Conservation (phyloP, 2,888 invertebrate species). For the Lymantria monacha region DNA sequence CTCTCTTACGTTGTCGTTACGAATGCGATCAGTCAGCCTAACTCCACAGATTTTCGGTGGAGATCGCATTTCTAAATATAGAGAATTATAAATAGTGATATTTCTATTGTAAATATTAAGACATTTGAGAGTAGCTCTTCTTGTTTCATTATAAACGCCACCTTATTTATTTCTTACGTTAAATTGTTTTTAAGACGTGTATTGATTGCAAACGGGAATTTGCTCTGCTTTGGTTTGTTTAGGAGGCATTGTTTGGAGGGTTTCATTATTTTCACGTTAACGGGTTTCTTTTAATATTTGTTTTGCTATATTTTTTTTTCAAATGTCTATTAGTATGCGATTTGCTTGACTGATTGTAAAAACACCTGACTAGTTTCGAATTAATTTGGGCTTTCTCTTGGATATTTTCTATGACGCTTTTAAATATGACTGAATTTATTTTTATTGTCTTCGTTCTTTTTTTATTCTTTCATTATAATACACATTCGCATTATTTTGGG, state of each 20-base stretch:
- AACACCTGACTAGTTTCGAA: not conserved
- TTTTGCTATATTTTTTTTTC: slow-evolving; percentile 3
- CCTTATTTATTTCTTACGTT: slow-evolving; percentile 43
- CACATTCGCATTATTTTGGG: too few relatives aligned
- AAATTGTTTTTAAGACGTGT: slow-evolving; percentile 61
- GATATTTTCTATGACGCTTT: not conserved
- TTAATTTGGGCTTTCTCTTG: not conserved
- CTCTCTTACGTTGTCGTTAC: too few relatives aligned
- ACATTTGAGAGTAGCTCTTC: slow-evolving; percentile 39
- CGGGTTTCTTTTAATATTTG: slow-evolving; percentile 6
- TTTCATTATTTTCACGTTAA: slow-evolving; percentile 23
- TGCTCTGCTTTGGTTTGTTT: slow-evolving; percentile 33
- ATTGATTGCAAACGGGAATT: slow-evolving; percentile 53
- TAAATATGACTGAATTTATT: too few relatives aligned
- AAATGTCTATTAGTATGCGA: not conserved
- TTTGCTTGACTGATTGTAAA: not conserved
- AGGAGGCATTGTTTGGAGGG: slow-evolving; percentile 21
- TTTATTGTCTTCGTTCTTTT: too few relatives aligned
- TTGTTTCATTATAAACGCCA: slow-evolving; percentile 55
- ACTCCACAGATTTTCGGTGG: too few relatives aligned
- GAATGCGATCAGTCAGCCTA: too few relatives aligned
- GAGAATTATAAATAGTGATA: not conserved
- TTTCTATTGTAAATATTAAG: slow-evolving; percentile 42
- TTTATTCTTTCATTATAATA: too few relatives aligned
- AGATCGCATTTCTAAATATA: too few relatives aligned